These are phyloP conservation scores for Parauchenoglanis ngamensis DNA, from an alignment of 2,797 vertebrate genomes.

Conservation along the genomic window DNA sequence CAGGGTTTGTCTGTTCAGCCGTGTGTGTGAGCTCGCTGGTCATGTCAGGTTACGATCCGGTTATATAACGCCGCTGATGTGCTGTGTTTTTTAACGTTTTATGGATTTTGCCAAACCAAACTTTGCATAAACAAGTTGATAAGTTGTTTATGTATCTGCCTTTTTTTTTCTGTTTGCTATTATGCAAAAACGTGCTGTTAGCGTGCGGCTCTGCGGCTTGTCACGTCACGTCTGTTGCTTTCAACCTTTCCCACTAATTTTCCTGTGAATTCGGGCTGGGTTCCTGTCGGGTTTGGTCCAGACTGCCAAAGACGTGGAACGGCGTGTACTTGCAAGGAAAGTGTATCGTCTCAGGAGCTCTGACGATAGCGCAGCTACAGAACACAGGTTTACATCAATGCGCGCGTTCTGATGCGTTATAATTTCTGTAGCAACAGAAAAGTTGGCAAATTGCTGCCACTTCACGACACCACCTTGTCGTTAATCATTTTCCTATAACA, in stretches of 20 bases:
- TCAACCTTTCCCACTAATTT: background rate
- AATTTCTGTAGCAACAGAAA: background rate
- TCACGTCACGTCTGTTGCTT: no score
- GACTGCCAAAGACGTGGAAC: background rate
- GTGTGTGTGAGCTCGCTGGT: conserved; percentile 16
- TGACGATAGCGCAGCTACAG: no score
- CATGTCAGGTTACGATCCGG: background rate
- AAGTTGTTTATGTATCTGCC: no score
- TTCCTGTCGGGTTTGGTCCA: background rate
- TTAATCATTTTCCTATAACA: background rate
- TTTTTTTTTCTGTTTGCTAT: background rate
- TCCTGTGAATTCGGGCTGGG: background rate
- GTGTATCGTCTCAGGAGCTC: no score
- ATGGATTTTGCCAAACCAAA: background rate
- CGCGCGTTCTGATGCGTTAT: background rate
- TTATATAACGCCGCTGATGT: background rate
- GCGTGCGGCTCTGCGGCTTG: background rate
- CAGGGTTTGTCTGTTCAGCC: background rate
- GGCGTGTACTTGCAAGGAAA: background rate
- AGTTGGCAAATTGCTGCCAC: background rate
- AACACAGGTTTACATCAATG: no score
- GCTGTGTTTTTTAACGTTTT: background rate
- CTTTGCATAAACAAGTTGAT: background rate
- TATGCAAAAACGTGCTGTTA: background rate
- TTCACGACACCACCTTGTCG: background rate